Evolutionary conservation across 2,797 vertebrate species (phyloP).

Genomic region (Mus caroli): DNA sequence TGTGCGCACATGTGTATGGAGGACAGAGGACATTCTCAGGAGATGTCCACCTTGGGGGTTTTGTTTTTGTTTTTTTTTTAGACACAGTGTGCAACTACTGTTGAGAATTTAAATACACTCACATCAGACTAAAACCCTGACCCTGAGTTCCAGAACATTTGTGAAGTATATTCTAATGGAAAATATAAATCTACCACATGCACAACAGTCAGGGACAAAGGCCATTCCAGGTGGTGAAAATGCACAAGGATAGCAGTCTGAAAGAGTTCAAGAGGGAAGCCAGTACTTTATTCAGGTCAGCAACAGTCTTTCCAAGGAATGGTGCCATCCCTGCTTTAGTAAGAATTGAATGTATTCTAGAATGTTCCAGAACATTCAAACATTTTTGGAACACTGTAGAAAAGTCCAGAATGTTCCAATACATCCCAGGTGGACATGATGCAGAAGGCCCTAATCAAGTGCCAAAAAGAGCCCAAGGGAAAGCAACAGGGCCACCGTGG

Average conservation of each 20-base stretch:
- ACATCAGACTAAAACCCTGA: background rate
- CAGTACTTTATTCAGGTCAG: background rate
- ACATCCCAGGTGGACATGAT: background rate
- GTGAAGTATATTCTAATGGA: background rate
- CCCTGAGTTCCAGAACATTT: background rate
- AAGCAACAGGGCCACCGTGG: background rate
- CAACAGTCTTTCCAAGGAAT: background rate
- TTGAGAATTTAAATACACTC: background rate
- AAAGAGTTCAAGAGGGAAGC: fast-evolving
- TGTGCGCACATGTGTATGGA: background rate
- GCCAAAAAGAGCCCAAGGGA: background rate
- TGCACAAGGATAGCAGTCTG: background rate
- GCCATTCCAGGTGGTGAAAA: background rate
- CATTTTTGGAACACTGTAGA: constrained; percentile 5
- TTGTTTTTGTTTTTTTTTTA: background rate
- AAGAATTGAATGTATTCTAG: constrained; percentile 13
- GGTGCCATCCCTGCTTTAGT: background rate
- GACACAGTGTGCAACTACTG: background rate
- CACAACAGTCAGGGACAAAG: background rate
- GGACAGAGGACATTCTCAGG: background rate
- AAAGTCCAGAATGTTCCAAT: constrained; percentile 32
- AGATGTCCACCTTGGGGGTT: background rate
- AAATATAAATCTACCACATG: constrained; percentile 4
- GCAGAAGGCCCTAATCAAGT: background rate
- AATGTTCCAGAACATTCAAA: constrained; percentile 43